Evolutionary conservation across 2,888 invertebrate species (phyloP).

Genomic region (Patella caerulea): DNA sequence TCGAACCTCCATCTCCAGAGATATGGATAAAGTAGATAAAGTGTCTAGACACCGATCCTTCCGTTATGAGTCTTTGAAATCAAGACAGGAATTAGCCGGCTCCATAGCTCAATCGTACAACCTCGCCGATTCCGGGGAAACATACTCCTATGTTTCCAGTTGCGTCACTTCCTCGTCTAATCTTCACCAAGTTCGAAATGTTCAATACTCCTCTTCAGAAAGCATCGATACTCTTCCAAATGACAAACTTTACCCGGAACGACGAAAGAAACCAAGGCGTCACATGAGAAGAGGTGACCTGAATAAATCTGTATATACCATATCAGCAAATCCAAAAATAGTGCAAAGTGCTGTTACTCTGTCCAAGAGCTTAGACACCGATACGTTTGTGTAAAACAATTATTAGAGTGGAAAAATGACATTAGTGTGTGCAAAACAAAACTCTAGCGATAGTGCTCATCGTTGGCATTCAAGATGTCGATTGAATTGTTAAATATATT

Average conservation of each 20-base stretch:
- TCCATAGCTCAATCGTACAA: constrained; percentile 59
- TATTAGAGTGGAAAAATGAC: too few species aligned
- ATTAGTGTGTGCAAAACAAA: too few species aligned
- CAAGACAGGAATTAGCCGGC: constrained; percentile 51
- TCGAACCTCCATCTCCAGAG: constrained; percentile 39
- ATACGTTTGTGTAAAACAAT: constrained; percentile 13
- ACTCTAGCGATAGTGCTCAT: too few species aligned
- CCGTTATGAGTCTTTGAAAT: constrained; percentile 32
- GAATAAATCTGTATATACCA: constrained; percentile 29
- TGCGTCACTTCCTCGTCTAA: constrained; percentile 40
- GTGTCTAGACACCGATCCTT: constrained; percentile 16
- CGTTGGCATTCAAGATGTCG: too few species aligned
- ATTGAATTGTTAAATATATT: too few species aligned
- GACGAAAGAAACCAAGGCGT: background rate
- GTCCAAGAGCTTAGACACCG: background rate
- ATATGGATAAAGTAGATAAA: constrained; percentile 30
- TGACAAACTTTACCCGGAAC: constrained; percentile 34
- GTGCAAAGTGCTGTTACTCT: background rate
- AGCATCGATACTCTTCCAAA: constrained; percentile 36
- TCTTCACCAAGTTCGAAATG: constrained; percentile 8
- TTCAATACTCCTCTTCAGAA: constrained; percentile 26
- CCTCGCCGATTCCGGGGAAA: constrained; percentile 53
- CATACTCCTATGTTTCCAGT: constrained; percentile 52
- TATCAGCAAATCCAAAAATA: constrained; percentile 15
- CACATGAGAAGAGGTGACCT: constrained; percentile 23